Evolutionary conservation across 2,113 vertebrate genomes (phyloP).

Genomic region (Hipposideros armiger): DNA sequence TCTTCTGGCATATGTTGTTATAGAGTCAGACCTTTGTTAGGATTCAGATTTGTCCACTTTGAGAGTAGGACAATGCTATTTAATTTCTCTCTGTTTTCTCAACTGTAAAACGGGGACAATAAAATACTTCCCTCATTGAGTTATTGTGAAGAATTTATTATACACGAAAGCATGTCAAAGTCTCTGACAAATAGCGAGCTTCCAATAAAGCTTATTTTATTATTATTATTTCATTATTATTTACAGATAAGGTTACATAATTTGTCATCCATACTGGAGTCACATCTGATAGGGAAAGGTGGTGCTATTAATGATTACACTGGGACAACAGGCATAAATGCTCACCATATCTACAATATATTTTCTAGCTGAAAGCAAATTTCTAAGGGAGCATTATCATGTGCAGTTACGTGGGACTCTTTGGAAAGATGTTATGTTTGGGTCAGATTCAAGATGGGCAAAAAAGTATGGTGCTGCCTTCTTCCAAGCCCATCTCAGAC

Average conservation of each 20-base stretch:
- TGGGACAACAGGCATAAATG: background rate
- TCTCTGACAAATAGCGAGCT: background rate
- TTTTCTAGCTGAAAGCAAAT: slow-evolving; percentile 11
- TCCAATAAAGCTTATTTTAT: slow-evolving; percentile 1
- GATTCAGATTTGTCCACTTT: background rate
- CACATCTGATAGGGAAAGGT: background rate
- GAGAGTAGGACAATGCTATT: background rate
- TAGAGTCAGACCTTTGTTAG: background rate
- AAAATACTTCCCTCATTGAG: background rate
- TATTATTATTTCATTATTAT: slow-evolving; percentile 39
- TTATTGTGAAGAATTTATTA: slow-evolving; percentile 6
- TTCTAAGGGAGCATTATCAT: background rate
- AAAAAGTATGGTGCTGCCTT: background rate
- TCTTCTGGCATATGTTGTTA: background rate
- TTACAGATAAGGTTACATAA: slow-evolving; percentile 10
- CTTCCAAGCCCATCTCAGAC: background rate
- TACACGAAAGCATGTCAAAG: background rate
- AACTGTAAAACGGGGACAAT: background rate
- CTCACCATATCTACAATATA: background rate
- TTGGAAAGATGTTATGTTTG: background rate
- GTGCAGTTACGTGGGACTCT: background rate
- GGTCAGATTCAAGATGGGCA: background rate
- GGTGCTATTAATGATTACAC: background rate
- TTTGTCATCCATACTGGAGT: background rate
- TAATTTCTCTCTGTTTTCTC: background rate